phyloP scores from a whole-genome alignment of 2,113 vertebrate genomes.

The Leucoraja erinaceus region DNA sequence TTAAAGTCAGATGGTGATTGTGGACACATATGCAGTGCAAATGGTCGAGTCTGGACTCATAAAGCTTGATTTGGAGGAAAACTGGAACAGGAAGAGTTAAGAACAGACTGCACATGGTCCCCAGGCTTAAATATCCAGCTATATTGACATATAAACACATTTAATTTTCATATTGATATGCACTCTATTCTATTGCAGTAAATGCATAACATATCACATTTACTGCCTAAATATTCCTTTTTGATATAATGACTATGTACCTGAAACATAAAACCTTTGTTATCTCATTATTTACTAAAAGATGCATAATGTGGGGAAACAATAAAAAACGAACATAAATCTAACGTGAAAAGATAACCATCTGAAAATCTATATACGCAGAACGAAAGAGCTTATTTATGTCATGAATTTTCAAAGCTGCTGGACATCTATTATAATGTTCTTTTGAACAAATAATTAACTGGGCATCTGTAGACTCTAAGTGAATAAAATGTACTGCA shows the following conservation, averaged over 20 bases:
- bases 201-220: constrained; percentile 11
- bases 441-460: constrained; percentile 18
- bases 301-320: not conserved
- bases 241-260: constrained; percentile 18
- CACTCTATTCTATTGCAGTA: not conserved
- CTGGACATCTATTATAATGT: not conserved
- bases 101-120: not conserved
- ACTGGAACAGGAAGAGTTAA: constrained; percentile 26
- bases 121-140: not conserved
- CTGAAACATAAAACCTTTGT: constrained; percentile 12
- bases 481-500: not conserved
- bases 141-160: not conserved
- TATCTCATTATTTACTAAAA: not conserved
- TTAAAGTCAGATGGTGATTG: constrained; percentile 35
- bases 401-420: not conserved
- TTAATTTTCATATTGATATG: not conserved
- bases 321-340: constrained; percentile 13
- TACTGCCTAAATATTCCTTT: constrained; percentile 4
- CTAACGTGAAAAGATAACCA: constrained; percentile 14
- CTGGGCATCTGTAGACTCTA: not conserved
- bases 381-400: constrained; percentile 1
- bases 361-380: not conserved
- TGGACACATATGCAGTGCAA: constrained; percentile 29
- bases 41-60: constrained; percentile 14
- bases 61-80: constrained; percentile 11